These are phyloP conservation scores for Oreochromis tanganicae DNA, from an alignment of 2,113 vertebrate species.

Conservation along the genomic window DNA sequence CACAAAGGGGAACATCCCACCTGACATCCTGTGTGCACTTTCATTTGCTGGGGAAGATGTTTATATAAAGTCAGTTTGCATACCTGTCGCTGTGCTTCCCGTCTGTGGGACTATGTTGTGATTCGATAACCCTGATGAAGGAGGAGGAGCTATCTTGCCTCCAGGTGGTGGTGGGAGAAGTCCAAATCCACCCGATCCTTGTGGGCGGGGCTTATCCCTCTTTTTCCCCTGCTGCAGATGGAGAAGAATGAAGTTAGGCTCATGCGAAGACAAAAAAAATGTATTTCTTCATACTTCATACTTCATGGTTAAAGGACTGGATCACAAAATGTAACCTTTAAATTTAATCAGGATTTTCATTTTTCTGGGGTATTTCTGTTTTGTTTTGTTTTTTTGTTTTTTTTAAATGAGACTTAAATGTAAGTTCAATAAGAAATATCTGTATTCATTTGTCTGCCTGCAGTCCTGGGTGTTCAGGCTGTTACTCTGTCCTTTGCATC, in stretches of 20 bases:
- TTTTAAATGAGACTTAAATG: neutral
- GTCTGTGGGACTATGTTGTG: slow-evolving; percentile 65
- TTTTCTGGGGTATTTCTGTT: neutral
- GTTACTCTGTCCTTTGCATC: neutral
- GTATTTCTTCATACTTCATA: rapidly evolving
- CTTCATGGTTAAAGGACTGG: rapidly evolving
- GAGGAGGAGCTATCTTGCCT: slow-evolving; percentile 78
- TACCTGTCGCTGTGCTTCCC: slow-evolving; percentile 42
- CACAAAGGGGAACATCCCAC: neutral
- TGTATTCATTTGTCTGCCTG: neutral
- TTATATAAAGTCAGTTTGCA: rapidly evolving
- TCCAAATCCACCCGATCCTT: slow-evolving; percentile 78
- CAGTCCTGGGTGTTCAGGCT: neutral
- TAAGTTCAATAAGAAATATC: neutral
- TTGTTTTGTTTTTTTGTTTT: rapidly evolving
- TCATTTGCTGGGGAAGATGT: rapidly evolving
- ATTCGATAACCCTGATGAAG: slow-evolving; percentile 64
- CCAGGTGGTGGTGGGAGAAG: slow-evolving; percentile 90
- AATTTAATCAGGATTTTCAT: neutral
- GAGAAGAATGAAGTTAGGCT: neutral
- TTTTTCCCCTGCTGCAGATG: slow-evolving; percentile 79
- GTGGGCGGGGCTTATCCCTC: slow-evolving; percentile 81
- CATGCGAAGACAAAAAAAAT: neutral
- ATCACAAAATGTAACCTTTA: neutral
- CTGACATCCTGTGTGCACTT: neutral